These are phyloP conservation scores for Gymnobelideus leadbeateri DNA, from an alignment of 2,113 vertebrate species.

Conservation along the genomic window DNA sequence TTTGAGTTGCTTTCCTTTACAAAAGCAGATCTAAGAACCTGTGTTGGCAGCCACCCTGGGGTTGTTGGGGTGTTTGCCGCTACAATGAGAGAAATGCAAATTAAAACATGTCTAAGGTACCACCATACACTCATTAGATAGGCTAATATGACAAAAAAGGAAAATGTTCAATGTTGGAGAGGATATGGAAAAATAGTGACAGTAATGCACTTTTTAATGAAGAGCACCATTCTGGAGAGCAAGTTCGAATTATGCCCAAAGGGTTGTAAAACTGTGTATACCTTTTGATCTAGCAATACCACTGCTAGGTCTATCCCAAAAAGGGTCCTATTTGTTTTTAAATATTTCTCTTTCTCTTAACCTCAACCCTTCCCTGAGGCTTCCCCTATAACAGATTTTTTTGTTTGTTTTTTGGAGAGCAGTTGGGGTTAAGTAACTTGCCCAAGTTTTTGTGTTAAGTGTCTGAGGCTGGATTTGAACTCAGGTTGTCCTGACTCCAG, in stretches of 20 bases:
- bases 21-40: too few relatives aligned
- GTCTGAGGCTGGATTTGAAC: too few relatives aligned
- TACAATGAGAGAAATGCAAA: neutral
- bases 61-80: too few relatives aligned
- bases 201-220: neutral
- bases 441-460: too few relatives aligned
- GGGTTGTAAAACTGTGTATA: neutral
- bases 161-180: neutral
- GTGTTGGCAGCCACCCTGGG: too few relatives aligned
- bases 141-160: neutral
- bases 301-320: too few relatives aligned
- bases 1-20: too few relatives aligned
- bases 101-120: too few relatives aligned
- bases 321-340: neutral
- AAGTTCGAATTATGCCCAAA: neutral
- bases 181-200: neutral
- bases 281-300: neutral
- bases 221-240: too few relatives aligned
- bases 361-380: neutral
- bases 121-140: neutral
- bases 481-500: too few relatives aligned
- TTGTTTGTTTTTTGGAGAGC: too few relatives aligned
- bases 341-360: neutral
- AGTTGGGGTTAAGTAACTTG: too few relatives aligned
- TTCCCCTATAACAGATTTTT: neutral